phyloP scores from a whole-genome alignment of 2,888 invertebrate genomes.

The Scaptomyza parva region DNA sequence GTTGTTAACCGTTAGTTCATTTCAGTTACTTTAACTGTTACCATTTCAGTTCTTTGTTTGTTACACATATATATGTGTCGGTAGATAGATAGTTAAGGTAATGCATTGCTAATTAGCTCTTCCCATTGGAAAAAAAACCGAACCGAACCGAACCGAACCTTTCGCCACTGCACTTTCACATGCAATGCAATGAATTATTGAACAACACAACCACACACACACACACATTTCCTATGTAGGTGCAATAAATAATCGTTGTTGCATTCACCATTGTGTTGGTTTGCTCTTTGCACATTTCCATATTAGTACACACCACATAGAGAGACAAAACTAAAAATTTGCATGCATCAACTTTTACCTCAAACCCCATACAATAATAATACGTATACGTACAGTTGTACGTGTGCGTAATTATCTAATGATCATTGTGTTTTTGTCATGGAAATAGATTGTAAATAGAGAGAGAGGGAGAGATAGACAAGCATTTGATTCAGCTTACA shows the following conservation, averaged over 20 bases:
- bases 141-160: no score
- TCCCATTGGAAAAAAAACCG: neutral
- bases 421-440: constrained; percentile 11
- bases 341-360: constrained; percentile 46
- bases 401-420: constrained; percentile 33
- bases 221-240: constrained; percentile 29
- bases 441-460: neutral
- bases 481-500: neutral
- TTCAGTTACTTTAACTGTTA: constrained; percentile 26
- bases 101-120: constrained; percentile 63
- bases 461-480: no score
- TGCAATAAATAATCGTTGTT: constrained; percentile 70
- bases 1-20: constrained; percentile 31
- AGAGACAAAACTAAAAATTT: constrained; percentile 31
- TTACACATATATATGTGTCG: constrained; percentile 1
- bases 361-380: constrained; percentile 3
- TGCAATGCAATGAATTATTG: constrained; percentile 67
- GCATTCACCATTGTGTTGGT: constrained; percentile 75
- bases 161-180: constrained; percentile 77
- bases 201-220: no score
- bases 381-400: neutral
- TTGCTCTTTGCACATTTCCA: constrained; percentile 54
- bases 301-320: no score
- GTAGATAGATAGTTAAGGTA: constrained; percentile 11
- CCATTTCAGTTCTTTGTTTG: constrained; percentile 11